phyloP scores from a whole-genome alignment of 2,888 invertebrate genomes.

The Heterodera filipjevi region DNA sequence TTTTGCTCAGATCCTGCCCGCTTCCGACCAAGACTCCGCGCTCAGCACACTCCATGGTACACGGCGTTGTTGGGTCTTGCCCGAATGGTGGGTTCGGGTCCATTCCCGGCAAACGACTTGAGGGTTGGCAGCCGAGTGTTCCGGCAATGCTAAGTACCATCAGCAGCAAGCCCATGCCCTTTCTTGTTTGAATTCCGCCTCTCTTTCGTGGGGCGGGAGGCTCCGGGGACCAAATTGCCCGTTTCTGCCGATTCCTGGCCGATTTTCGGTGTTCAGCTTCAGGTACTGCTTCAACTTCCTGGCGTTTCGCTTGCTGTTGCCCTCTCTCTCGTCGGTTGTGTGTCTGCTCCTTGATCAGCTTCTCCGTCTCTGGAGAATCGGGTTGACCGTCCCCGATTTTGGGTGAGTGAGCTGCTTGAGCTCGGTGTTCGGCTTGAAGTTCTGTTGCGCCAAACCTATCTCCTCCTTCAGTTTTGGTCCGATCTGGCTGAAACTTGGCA shows the following conservation, averaged over 20 bases:
- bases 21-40: neutral
- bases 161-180: neutral
- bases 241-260: neutral
- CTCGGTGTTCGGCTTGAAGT: too few species aligned
- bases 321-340: too few species aligned
- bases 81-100: neutral
- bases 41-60: neutral
- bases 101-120: neutral
- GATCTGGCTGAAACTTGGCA: neutral
- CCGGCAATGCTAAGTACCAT: neutral
- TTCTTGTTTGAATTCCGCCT: neutral
- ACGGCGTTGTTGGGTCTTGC: neutral
- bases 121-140: neutral
- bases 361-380: too few species aligned
- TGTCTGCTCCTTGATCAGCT: too few species aligned
- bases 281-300: neutral
- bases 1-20: neutral
- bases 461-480: neutral
- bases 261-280: neutral
- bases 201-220: neutral
- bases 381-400: too few species aligned
- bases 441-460: too few species aligned
- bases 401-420: too few species aligned
- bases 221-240: neutral
- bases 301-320: neutral